A percentile compares a stretch with the other conserved stretches of the same genome.
Conservation (phyloP, 2,888 invertebrate species). For the Cyclophora albipunctata region DNA sequence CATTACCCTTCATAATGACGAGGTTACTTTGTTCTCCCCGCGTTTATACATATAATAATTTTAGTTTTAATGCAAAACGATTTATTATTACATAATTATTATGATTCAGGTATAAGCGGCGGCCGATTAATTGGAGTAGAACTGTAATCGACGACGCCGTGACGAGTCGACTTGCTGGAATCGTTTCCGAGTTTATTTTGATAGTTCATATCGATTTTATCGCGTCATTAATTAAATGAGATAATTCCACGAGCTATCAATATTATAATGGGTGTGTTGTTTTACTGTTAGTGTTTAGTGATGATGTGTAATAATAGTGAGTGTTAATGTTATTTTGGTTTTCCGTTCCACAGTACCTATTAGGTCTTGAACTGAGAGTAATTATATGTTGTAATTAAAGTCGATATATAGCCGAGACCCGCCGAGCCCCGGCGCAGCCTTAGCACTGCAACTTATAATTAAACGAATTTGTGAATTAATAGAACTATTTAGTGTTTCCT, state of each 20-base stretch:
- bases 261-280: conserved; percentile 1
- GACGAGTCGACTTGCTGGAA: conserved; percentile 43
- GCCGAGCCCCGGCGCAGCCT: too few relatives aligned
- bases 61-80: conserved; percentile 53
- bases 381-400: too few relatives aligned
- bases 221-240: conserved; percentile 52
- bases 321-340: not conserved
- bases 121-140: conserved; percentile 57
- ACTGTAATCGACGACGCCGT: conserved; percentile 50
- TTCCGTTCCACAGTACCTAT: too few relatives aligned
- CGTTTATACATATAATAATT: conserved; percentile 66
- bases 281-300: not conserved
- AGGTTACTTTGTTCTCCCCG: conserved; percentile 38
- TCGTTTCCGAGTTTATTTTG: conserved; percentile 22
- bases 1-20: conserved; percentile 53
- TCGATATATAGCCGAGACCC: too few relatives aligned
- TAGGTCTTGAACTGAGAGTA: too few relatives aligned
- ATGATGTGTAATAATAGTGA: not conserved
- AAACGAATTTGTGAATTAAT: too few relatives aligned
- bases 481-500: too few relatives aligned
- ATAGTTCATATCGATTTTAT: conserved; percentile 45
- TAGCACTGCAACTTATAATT: too few relatives aligned
- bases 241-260: too few relatives aligned
- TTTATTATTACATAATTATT: conserved; percentile 61
- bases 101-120: conserved; percentile 34